Base-by-base conservation (phyloP, 2,888 invertebrate genomes). In the Rotaria macrura region DNA sequence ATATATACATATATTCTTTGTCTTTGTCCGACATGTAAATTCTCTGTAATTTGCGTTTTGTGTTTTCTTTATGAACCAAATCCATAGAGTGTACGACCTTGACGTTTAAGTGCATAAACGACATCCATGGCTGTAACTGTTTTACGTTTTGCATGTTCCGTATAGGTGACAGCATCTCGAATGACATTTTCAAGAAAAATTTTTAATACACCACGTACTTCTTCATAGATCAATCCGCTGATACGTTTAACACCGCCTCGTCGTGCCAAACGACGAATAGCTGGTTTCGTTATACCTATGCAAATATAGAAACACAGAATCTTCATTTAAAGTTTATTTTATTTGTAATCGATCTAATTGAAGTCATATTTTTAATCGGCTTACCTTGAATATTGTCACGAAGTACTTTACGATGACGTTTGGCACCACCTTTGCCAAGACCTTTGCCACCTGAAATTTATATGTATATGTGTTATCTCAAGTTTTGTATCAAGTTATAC, bases 381-480 rank as follows among this genome's bases (percentile, higher is more conserved):
- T 65, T 34, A 65, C 94, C 94, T 89, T 94, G 94, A 90, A 94
- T 94, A 89, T 94, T 94, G 90, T 94, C 94, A 87, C 94, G 92
- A 20, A 91, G 88, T 54, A 95, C 94, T 90, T 95, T 95, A 87
- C 95, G 92, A 91, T 95, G 95, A 88, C 95, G 94, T 91, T 94
- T 95, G 55, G 94, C 95, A 87, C 94, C 94, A 88, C 94, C 94
- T 91, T 94, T 94, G 85, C 94, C 94, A 85, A 94, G 92, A 87
- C 94, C 94, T 91, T 94, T 94, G 85, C 94, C 94, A 89, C 94
- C 79, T 79, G 12, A 43, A 43, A 14, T n/a, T 9, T 14, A 52
- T 3, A 20, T 23, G 5, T 47, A 23, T 23, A 52, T 10, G 23
- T 94, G 92, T 94, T 94, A 87, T 94, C 94, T 87, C 94, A 93